A percentile compares a stretch with the other conserved stretches of the same genome.
Evolutionary conservation across 2,888 invertebrate species (phyloP).

Genomic region (Drymonia ruficornis): DNA sequence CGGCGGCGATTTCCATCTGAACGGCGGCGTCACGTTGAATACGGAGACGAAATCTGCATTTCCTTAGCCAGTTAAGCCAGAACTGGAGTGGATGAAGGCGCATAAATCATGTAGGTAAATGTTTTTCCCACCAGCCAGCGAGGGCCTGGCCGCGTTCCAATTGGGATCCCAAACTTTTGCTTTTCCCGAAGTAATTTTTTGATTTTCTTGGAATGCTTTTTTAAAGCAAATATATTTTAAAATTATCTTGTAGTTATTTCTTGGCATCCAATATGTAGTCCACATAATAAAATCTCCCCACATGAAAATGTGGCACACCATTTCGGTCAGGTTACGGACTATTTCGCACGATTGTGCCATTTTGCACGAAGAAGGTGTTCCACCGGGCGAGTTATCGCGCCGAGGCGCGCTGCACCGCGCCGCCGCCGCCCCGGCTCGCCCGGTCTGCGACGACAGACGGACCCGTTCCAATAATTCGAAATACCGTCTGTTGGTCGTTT

Average conservation of each 20-base stretch:
- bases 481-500: conserved; percentile 2
- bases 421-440: not conserved
- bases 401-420: not conserved
- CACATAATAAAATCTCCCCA: too few species aligned
- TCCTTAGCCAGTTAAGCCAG: conserved; percentile 41
- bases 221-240: conserved; percentile 7
- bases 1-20: conserved; percentile 30
- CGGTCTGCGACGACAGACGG: not conserved
- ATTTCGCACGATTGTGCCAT: not conserved
- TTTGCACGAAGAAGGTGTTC: not conserved
- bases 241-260: not conserved
- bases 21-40: conserved; percentile 25
- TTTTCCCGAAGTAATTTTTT: conserved; percentile 27
- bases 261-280: not conserved
- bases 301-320: too few species aligned
- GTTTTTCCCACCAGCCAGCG: conserved; percentile 26
- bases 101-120: conserved; percentile 45
- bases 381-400: not conserved
- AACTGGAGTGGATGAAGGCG: conserved; percentile 33
- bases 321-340: too few species aligned
- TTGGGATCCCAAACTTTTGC: conserved; percentile 22
- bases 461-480: conserved; percentile 5
- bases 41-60: conserved; percentile 33
- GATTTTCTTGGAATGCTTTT: conserved; percentile 10
- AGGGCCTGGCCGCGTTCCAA: conserved; percentile 32